Conservation (phyloP, 2,888 invertebrate species). For the Teinopalpus imperialis region DNA sequence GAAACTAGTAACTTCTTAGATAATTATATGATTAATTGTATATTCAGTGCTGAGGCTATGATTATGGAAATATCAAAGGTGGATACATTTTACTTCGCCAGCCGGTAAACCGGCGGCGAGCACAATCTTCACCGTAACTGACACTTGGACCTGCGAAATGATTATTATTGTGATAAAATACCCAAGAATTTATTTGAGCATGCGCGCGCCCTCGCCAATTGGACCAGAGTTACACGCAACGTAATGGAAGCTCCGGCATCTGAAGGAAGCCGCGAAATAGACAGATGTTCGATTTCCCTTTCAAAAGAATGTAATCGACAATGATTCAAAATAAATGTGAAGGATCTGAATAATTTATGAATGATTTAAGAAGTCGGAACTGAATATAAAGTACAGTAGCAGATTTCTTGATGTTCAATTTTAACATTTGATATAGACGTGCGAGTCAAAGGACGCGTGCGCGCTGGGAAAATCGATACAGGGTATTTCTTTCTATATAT, state of each 20-base stretch:
- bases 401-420: constrained; percentile 1
- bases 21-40: constrained; percentile 41
- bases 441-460: constrained; percentile 58
- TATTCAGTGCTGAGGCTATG: constrained; percentile 39
- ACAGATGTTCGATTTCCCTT: constrained; percentile 38
- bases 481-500: constrained; percentile 31
- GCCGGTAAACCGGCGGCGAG: constrained; percentile 64
- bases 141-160: constrained; percentile 47
- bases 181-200: constrained; percentile 46
- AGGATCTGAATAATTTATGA: constrained; percentile 11
- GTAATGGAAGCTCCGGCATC: constrained; percentile 41
- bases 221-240: constrained; percentile 52
- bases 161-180: constrained; percentile 54
- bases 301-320: neutral
- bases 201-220: constrained; percentile 68
- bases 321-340: constrained; percentile 1
- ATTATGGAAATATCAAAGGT: constrained; percentile 39
- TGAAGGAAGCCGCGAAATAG: constrained; percentile 36
- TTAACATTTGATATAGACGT: constrained; percentile 13
- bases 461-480: constrained; percentile 65
- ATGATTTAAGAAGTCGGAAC: too few relatives aligned
- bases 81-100: constrained; percentile 48
- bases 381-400: too few relatives aligned
- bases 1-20: constrained; percentile 43
- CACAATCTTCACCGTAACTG: constrained; percentile 63